Conservation (phyloP, 2,888 invertebrate species). For the Aphodius sticticus region DNA sequence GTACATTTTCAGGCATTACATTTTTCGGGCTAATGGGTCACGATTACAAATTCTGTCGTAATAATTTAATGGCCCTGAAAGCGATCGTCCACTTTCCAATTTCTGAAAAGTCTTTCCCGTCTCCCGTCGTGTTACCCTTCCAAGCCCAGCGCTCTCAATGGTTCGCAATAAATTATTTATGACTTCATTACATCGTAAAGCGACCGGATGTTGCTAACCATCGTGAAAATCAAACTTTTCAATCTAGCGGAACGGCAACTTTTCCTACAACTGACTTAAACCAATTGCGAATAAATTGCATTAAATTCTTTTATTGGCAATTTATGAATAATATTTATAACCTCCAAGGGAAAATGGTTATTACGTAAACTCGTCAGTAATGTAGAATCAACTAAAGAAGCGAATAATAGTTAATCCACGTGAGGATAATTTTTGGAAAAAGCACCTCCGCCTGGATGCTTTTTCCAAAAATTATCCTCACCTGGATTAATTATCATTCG, state of each 20-base stretch:
- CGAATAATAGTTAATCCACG: too few species aligned
- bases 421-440: too few species aligned
- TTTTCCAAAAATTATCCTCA: too few species aligned
- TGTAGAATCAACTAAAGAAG: too few species aligned
- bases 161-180: conserved; percentile 22
- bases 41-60: conserved; percentile 5
- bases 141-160: conserved; percentile 10
- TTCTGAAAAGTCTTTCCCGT: background rate
- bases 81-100: conserved; percentile 12
- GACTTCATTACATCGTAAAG: conserved; percentile 23
- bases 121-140: background rate
- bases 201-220: conserved; percentile 4
- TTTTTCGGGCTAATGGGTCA: background rate
- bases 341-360: too few species aligned
- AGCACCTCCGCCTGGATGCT: too few species aligned
- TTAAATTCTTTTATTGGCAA: background rate
- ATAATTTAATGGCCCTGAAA: conserved; percentile 7
- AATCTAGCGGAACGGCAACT: conserved; percentile 5
- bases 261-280: conserved; percentile 4
- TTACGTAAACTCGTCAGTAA: too few species aligned
- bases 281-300: background rate
- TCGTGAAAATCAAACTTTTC: conserved; percentile 21
- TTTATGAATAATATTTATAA: background rate
- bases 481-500: too few species aligned
- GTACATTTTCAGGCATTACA: background rate